A percentile compares a stretch with the other conserved stretches of the same genome.
phyloP scores from a whole-genome alignment of 2,797 vertebrate genomes.

The Pangasius larnaudii region DNA sequence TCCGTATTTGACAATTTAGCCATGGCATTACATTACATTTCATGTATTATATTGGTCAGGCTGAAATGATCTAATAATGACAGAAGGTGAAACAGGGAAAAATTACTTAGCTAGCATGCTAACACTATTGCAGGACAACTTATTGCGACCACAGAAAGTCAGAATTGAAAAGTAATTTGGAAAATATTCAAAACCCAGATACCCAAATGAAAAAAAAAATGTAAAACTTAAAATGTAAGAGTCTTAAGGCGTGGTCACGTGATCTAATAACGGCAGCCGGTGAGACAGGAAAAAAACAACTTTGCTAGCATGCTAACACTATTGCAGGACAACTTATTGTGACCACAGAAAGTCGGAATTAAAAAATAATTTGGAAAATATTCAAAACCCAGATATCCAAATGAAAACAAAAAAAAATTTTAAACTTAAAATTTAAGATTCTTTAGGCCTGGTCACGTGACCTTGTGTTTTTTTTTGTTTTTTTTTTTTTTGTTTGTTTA shows the following conservation, averaged over 20 bases:
- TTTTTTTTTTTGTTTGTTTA: neutral
- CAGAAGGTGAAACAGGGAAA: neutral
- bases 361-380: too few species aligned
- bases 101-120: neutral
- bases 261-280: too few species aligned
- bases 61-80: neutral
- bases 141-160: neutral
- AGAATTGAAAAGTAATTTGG: neutral
- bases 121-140: neutral
- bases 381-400: too few species aligned
- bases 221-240: too few species aligned
- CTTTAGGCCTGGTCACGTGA: neutral
- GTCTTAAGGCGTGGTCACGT: too few species aligned
- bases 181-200: too few species aligned
- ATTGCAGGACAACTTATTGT: neutral
- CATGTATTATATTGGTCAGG: neutral
- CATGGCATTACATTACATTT: neutral
- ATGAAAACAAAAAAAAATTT: neutral
- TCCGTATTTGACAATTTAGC: neutral
- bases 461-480: neutral
- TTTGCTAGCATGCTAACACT: neutral
- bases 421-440: neutral
- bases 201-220: too few species aligned
- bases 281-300: neutral
- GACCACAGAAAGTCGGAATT: neutral